phyloP scores from a whole-genome alignment of 2,113 vertebrate species.

The Cichladusa arquata region DNA sequence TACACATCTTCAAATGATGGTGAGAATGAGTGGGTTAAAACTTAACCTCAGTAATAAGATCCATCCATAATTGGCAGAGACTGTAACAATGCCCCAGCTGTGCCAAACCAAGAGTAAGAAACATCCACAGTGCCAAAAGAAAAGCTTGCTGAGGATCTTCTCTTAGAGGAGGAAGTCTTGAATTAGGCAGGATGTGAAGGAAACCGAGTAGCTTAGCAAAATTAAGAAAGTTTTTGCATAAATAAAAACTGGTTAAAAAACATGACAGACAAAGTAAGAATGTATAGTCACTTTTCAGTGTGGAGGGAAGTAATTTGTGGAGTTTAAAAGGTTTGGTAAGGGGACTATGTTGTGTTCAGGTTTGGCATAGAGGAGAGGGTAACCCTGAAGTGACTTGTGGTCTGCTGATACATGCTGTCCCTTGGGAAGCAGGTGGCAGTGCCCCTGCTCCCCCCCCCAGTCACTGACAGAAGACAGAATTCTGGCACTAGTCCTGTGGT shows the following conservation, averaged over 20 bases:
- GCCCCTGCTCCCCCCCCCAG: background rate
- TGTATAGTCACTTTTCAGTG: background rate
- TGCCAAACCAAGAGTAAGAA: slow-evolving; percentile 7
- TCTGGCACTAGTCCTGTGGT: background rate
- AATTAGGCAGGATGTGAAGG: background rate
- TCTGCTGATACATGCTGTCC: background rate
- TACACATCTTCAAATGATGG: background rate
- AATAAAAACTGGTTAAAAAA: background rate
- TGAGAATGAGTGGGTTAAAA: background rate
- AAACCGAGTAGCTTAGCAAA: background rate
- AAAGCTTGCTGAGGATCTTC: background rate
- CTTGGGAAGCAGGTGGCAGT: background rate
- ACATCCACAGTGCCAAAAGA: background rate
- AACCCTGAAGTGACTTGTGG: background rate
- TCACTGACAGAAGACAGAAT: background rate
- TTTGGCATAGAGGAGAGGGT: background rate
- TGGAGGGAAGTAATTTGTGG: background rate
- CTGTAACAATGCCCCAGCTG: background rate
- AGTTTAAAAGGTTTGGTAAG: background rate
- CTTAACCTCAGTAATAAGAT: slow-evolving; percentile 38
- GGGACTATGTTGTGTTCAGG: background rate
- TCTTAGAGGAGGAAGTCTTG: background rate
- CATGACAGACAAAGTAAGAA: background rate
- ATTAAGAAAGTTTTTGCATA: background rate
- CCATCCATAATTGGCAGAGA: slow-evolving; percentile 13